phyloP scores from a whole-genome alignment of 64 coral and sea anemone genomes.

The Pachyseris speciosa region DNA sequence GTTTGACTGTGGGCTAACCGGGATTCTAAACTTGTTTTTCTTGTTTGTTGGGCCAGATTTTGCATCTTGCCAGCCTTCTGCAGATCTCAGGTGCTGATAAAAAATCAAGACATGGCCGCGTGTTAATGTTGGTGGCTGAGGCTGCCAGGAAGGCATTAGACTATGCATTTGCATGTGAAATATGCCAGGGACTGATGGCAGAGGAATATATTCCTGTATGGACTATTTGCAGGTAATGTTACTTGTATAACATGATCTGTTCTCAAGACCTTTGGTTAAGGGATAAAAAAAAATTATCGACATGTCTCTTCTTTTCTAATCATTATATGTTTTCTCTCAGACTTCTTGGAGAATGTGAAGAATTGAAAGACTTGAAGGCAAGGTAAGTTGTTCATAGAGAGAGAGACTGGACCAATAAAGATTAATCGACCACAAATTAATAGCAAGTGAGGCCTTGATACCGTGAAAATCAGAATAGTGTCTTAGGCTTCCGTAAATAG shows the following conservation, averaged over 20 bases:
- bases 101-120: slow-evolving; percentile 80
- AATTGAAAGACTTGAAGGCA: slow-evolving; percentile 81
- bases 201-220: slow-evolving; percentile 72
- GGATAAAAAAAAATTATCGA: background rate
- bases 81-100: slow-evolving; percentile 91
- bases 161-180: slow-evolving; percentile 60
- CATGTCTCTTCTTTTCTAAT: background rate
- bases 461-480: too few relatives aligned
- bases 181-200: slow-evolving; percentile 71
- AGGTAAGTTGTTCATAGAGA: too few relatives aligned
- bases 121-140: slow-evolving; percentile 72
- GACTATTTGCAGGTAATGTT: slow-evolving; percentile 85
- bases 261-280: background rate
- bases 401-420: too few relatives aligned
- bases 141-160: slow-evolving; percentile 64
- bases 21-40: background rate
- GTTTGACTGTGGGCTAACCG: too few relatives aligned
- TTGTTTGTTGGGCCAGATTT: slow-evolving; percentile 43
- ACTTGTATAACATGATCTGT: background rate
- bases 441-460: too few relatives aligned
- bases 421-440: too few relatives aligned
- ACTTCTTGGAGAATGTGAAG: slow-evolving; percentile 80
- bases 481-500: too few relatives aligned
- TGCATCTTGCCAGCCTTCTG: slow-evolving; percentile 75
- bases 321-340: slow-evolving; percentile 42